Evolutionary conservation across 2,888 invertebrate species (phyloP), one percentile per base, ranked within the genome.

Genomic region (Frankliniella intonsa): DNA sequence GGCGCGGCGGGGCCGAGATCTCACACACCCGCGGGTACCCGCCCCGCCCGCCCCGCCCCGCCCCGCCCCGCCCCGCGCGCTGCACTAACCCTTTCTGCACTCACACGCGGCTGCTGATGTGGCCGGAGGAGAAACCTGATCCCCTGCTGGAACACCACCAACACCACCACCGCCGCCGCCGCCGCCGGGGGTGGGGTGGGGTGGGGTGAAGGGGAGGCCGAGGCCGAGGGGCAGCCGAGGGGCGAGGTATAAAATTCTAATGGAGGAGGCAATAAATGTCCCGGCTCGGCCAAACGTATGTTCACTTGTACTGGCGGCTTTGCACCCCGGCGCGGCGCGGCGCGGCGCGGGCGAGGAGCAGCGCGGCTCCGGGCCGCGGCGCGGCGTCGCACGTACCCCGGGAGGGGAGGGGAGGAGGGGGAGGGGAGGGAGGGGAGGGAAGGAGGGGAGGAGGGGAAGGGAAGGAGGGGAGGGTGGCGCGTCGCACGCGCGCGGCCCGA

Each of bases 241-340:
- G 69, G 25, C 22, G 69, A 8, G 69, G 69, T 25, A 76, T 76
- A 76, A 76, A 76, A 76, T 76, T 76, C 69, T 76, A 76, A 76
- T 76, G 69, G 69, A 25, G 25, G 25, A 22, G 69, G 69, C 69
- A 76, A 76, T 76, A 76, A 76, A 76, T 76, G 69, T 76, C 69
- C 25, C 69, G 69, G 69, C 69, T 76, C 25, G 69, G 69, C 69
- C 69, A 76, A 76, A 76, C 69, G 69, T 76, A 76, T 76, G 69
- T 76, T 76, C 69, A 76, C 69, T 76, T 76, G 69, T 76, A 76
- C 69, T 76, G 69, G 69, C 25, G 69, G 69, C 69, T 76, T 76
- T 76, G 25, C 69, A 76, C 69, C 69, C 62, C 62, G n/a, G 14
- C 62, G 19, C 55, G 55, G 14, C 1, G 55, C 55, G 9, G 69